Evolutionary conservation across 2,888 invertebrate genomes (phyloP), one percentile per base, ranked within the genome.

Genomic region (Camptogramma bilineatum): DNA sequence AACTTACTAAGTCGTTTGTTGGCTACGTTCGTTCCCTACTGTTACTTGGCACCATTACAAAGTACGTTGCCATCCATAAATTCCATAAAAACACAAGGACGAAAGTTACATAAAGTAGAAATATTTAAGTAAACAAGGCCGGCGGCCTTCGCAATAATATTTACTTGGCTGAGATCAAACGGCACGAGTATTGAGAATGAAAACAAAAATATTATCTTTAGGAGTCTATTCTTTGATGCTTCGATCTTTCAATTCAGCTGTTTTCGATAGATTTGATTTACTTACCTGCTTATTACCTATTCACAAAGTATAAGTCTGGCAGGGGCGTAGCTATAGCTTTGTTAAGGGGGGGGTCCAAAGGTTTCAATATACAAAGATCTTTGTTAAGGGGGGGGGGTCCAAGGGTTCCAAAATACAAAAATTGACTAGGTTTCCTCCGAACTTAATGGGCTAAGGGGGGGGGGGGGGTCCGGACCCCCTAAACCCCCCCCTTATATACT

Each of bases 181-280:
- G 70, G 54, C 66, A 66, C 24, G 34, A 54, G 70, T 64, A 74
- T 68, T 72, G 66, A 69, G 74, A 74, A 75, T 73, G 75, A 75
- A 80, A 81, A 82, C 81, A 84, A 77, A 82, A 82, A 85, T 84
- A 84, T 85, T 83, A 81, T 62, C 52, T 54, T 24, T 17, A n/a
- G 61, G n/a, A 44, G 44, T 13, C 19, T 48, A 52, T 52, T 48
- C 17, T 31, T 63, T 50, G 21, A 31, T 48, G 50, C 34, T 39
- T 42, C 19, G 34, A 42, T 34, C 44, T 16, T 16, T 16, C 17
- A 16, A 17, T 17, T 4, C 21, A 28, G 28, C 17, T 31, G 24
- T 17, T 31, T 39, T 31, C 4, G 46, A 51, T 42, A 52, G 47
- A 47, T n/a, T 18, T 55, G 52, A 44, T 42, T 16, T 42, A 39